Evolutionary conservation across 1,140 invertebrate species (phyloP).

Genomic region (Bombus superbus): DNA sequence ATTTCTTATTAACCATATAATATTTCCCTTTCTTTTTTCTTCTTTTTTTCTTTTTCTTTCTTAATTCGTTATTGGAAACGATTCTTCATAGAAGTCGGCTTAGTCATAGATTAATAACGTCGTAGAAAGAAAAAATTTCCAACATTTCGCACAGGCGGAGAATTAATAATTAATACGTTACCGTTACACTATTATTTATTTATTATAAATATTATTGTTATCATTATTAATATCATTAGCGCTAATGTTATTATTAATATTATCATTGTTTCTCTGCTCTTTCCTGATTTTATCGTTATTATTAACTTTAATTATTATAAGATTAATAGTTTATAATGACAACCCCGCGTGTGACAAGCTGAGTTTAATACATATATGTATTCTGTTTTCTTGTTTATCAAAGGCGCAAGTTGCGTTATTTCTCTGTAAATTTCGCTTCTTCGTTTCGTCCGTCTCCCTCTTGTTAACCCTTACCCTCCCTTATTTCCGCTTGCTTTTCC

Average conservation of each 20-base stretch:
- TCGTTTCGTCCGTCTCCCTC: slow-evolving; percentile 7
- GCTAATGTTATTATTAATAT: slow-evolving; percentile 44
- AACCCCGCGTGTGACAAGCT: slow-evolving; percentile 58
- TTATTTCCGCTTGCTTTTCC: not conserved
- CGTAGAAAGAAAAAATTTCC: slow-evolving; percentile 59
- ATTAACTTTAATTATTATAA: slow-evolving; percentile 55
- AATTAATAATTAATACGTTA: slow-evolving; percentile 60
- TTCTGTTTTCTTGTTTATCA: slow-evolving; percentile 26
- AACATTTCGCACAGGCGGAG: slow-evolving; percentile 62
- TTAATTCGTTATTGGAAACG: slow-evolving; percentile 28
- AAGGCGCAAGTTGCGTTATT: slow-evolving; percentile 63
- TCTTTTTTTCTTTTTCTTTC: not conserved
- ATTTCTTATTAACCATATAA: not conserved
- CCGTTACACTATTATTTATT: slow-evolving; percentile 47
- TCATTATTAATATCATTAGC: slow-evolving; percentile 41
- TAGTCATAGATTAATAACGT: slow-evolving; percentile 45
- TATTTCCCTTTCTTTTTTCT: not conserved
- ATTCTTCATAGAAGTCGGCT: slow-evolving; percentile 46
- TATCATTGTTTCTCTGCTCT: slow-evolving; percentile 35
- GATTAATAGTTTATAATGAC: slow-evolving; percentile 61
- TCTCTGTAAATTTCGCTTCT: slow-evolving; percentile 21
- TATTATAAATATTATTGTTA: slow-evolving; percentile 57
- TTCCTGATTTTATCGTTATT: slow-evolving; percentile 11
- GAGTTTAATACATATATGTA: slow-evolving; percentile 41
- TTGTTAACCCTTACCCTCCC: not conserved